These are phyloP conservation scores for Neotoxoptera formosana DNA, from an alignment of 1,140 invertebrate species.

Conservation along the genomic window DNA sequence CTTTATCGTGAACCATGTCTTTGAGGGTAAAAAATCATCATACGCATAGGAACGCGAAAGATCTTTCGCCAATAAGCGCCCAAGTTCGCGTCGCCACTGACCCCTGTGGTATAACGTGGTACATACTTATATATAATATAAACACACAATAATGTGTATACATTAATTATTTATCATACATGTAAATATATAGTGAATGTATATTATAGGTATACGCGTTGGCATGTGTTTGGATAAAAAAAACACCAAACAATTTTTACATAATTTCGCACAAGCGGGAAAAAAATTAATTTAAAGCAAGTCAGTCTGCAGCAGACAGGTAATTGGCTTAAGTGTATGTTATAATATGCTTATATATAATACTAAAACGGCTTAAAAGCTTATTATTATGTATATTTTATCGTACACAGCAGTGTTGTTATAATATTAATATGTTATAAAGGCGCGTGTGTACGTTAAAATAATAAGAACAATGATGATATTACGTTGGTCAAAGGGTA, in stretches of 20 bases:
- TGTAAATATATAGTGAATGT: not conserved
- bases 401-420: not conserved
- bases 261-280: not conserved
- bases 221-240: not conserved
- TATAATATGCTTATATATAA: not conserved
- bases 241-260: conserved; percentile 1
- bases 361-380: conserved; percentile 15
- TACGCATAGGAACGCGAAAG: not conserved
- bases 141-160: not conserved
- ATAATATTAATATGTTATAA: not conserved
- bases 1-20: not conserved
- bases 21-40: not conserved
- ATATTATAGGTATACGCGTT: not conserved
- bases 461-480: not conserved
- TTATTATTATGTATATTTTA: not conserved
- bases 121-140: not conserved
- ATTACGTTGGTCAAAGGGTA: not conserved
- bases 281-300: conserved; percentile 18
- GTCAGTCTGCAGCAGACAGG: conserved; percentile 10
- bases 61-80: not conserved
- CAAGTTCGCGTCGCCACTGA: not conserved
- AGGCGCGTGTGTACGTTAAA: not conserved
- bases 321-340: conserved; percentile 3
- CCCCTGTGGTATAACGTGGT: not conserved
- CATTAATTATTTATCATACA: not conserved